Conservation (phyloP, 2,113 vertebrate species). For the Syrmaticus mikado region DNA sequence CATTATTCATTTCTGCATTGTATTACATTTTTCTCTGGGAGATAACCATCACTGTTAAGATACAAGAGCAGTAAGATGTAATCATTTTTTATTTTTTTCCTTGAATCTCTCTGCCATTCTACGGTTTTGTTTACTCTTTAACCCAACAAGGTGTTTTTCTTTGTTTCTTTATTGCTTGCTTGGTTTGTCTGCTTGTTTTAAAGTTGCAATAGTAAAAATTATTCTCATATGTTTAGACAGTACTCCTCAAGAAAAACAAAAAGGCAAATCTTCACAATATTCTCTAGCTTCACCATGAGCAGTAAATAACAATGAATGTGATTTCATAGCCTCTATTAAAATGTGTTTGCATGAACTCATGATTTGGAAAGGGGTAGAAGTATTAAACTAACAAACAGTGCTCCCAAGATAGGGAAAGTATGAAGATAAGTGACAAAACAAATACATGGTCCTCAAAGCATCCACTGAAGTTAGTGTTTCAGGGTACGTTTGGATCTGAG, state of each 20-base stretch:
- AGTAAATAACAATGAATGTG: neutral
- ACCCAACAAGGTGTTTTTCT: neutral
- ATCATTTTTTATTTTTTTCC: neutral
- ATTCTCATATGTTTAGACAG: neutral
- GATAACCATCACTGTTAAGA: neutral
- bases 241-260: too few species aligned
- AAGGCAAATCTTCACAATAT: too few species aligned
- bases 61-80: neutral
- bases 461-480: neutral
- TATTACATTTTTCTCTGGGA: slow-evolving; percentile 12
- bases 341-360: neutral
- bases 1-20: neutral
- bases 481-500: too few species aligned
- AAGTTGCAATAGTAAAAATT: neutral
- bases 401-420: neutral
- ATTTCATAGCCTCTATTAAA: neutral
- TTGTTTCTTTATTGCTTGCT: neutral
- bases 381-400: neutral
- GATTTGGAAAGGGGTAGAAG: neutral
- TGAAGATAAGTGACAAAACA: neutral
- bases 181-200: neutral
- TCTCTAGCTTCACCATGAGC: too few species aligned
- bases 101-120: neutral
- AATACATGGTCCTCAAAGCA: neutral
- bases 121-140: neutral